Percentiles rank a stretch among this genome's conserved stretches.
Evolutionary conservation across 2,797 vertebrate species (phyloP).

Genomic region (Pampus argenteus): DNA sequence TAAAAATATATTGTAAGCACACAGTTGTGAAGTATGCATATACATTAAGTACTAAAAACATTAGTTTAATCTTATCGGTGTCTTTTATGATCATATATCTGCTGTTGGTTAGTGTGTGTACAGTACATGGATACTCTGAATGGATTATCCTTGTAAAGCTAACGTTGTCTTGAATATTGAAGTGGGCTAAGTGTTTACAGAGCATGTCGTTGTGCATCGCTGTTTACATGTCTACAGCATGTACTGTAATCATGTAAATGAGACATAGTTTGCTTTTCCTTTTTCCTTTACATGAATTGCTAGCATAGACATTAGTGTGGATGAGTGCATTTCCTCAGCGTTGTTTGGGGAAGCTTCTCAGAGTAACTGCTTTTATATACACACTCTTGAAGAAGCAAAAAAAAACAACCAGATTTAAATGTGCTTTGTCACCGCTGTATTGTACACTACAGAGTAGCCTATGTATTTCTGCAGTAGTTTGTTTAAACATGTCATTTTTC

Average conservation of each 20-base stretch:
- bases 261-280: conserved; percentile 51
- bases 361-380: conserved; percentile 32
- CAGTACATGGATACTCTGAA: conserved; percentile 37
- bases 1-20: conserved; percentile 16
- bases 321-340: conserved; percentile 52
- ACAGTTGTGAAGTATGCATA: conserved; percentile 8
- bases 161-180: conserved; percentile 61
- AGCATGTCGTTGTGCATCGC: conserved; percentile 38
- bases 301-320: conserved; percentile 45
- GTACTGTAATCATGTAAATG: conserved; percentile 65
- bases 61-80: neutral
- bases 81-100: neutral
- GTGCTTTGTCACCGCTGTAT: conserved; percentile 20
- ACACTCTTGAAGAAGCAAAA: neutral
- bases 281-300: conserved; percentile 45
- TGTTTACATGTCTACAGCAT: conserved; percentile 65
- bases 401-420: conserved; percentile 1
- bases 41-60: conserved; percentile 5
- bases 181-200: conserved; percentile 54
- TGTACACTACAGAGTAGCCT: neutral
- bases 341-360: conserved; percentile 31
- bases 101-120: conserved; percentile 1
- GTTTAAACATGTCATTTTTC: conserved; percentile 21
- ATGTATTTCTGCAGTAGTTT: neutral
- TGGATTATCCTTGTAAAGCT: conserved; percentile 63